These are phyloP conservation scores for Bombus breviceps DNA, from an alignment of 1,140 invertebrate genomes.

Conservation along the genomic window DNA sequence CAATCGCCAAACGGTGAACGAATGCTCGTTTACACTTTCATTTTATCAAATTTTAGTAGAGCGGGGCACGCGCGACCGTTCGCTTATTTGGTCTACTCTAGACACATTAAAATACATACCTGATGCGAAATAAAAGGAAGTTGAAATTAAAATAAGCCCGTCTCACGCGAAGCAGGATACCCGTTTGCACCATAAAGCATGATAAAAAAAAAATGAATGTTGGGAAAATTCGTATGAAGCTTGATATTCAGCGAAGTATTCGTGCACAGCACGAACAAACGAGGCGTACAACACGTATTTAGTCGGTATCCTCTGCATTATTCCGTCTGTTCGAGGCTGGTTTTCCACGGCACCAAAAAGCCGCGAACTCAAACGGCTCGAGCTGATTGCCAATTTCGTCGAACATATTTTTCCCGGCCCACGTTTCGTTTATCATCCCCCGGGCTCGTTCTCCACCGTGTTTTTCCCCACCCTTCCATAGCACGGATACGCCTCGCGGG, in stretches of 20 bases:
- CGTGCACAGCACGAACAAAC: not conserved
- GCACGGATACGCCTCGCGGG: conserved; percentile 21
- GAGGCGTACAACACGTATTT: conserved; percentile 1
- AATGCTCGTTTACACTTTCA: too few species aligned
- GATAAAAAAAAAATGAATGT: too few species aligned
- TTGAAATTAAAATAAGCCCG: not conserved
- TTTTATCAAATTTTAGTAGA: too few species aligned
- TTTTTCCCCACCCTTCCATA: not conserved
- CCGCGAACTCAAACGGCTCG: conserved; percentile 7
- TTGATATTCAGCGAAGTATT: not conserved
- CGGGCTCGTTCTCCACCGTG: too few species aligned
- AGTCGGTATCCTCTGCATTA: not conserved
- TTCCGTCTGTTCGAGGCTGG: not conserved
- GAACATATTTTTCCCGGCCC: conserved; percentile 34
- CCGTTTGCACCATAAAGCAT: not conserved
- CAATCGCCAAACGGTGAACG: too few species aligned
- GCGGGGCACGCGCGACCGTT: too few species aligned
- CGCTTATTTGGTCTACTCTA: too few species aligned
- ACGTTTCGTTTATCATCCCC: conserved; percentile 22
- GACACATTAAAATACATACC: too few species aligned
- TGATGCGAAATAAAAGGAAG: not conserved
- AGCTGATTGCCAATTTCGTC: conserved; percentile 50
- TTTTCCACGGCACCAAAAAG: not conserved
- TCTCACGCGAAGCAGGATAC: not conserved
- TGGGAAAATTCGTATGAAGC: not conserved